Base-by-base conservation (phyloP, 2,113 vertebrate species). In the Sakesphorus luctuosus region DNA sequence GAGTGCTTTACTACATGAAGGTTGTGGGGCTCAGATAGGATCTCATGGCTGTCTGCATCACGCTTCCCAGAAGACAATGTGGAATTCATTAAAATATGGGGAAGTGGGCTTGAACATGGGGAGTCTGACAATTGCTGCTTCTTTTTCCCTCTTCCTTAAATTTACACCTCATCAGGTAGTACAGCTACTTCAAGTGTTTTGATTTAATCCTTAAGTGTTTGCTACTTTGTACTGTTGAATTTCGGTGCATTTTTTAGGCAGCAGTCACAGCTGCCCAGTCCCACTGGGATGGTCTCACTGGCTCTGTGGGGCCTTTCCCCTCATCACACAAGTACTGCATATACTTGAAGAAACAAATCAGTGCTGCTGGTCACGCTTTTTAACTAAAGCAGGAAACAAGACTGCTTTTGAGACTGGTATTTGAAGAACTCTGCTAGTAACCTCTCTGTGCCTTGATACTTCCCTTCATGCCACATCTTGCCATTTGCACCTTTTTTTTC, bases 311-410 rank as follows among this genome's bases (percentile, higher is more conserved):
- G 13, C 23, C 11, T 46, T 7, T 68, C 38, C 21, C 11, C 33
- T 80, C 72, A 4, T 11, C 3, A 3, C 0, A 0, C 0, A 3
- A n/a, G 50, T 9, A 6, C 35, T 63, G 35, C 13, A 1, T 18
- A 44, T 28, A 20, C 23, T 2, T 2, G 2, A 24, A 63, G 56
- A 71, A 83, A 67, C 16, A 38, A 69, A 87, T 20, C 28, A 2
- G 40, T 43, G 40, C 7, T 31, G 53, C 13, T 56, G 68, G 38
- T 47, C 23, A 5, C 13, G 8, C 8, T 38, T 68, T 35, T 50
- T 63, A 86, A 50, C 7, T 75, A 46, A 33, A 61, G 26, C 23
- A 4, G 2, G 4, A 21, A 43, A 2, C 18, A n/a, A 46, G 28
- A 13, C 53, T 76, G 49, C 25, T 67, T 13, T 68, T 9, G 11